Percentiles rank a stretch among this genome's conserved stretches.
Conservation (phyloP, 2,888 invertebrate species). For the Lasioglossum calceatum region DNA sequence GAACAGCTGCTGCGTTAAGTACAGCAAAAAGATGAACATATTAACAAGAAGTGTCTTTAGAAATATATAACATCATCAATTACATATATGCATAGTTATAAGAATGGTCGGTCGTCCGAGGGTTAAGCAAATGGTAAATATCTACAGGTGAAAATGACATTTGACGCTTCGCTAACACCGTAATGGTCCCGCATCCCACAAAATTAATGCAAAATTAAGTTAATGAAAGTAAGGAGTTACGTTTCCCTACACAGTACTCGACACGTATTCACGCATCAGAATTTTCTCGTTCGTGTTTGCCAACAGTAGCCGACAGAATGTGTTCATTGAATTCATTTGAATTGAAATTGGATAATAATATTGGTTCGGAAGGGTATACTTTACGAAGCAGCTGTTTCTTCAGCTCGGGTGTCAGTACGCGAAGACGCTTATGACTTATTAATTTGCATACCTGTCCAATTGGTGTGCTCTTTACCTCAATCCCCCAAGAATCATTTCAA, state of each 20-base stretch:
- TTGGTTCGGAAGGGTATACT: neutral
- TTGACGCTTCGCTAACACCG: neutral
- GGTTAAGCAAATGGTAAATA: too few relatives aligned
- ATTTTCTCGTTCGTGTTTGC: neutral
- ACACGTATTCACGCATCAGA: neutral
- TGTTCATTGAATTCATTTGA: neutral
- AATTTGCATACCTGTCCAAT: slow-evolving; percentile 13
- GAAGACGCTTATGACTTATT: neutral
- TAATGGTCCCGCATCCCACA: neutral
- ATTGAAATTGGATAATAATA: neutral
- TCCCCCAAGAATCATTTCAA: neutral
- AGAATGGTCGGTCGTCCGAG: too few relatives aligned
- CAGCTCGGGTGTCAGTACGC: neutral
- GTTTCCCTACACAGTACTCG: neutral
- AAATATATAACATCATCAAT: too few relatives aligned
- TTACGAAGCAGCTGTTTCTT: neutral
- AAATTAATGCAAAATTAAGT: neutral
- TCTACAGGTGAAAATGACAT: neutral
- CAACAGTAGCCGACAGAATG: neutral
- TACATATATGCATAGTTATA: too few relatives aligned
- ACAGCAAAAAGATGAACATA: too few relatives aligned
- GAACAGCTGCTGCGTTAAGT: too few relatives aligned
- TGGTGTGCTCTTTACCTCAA: neutral
- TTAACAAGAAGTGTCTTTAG: too few relatives aligned
- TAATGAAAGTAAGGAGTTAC: too few relatives aligned